These are phyloP conservation scores for Linnaemya tessellans DNA, from an alignment of 2,888 invertebrate species.

Conservation along the genomic window DNA sequence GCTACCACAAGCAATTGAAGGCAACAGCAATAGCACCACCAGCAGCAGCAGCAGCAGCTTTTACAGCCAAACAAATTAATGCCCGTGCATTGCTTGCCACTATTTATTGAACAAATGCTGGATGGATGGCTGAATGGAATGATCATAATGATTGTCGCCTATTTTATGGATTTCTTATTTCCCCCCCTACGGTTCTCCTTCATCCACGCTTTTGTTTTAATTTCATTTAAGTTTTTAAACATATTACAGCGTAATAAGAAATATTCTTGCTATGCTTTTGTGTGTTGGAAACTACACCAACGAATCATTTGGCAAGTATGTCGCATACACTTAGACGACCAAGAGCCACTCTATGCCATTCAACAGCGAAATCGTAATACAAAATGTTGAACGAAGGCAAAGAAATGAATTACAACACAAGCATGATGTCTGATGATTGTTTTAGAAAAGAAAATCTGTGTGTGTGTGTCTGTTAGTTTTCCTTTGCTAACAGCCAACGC, in stretches of 20 bases:
- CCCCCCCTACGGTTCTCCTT: too few species aligned
- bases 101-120: slow-evolving; percentile 28
- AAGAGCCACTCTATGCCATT: neutral
- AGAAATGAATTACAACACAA: slow-evolving; percentile 38
- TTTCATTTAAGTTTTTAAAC: slow-evolving; percentile 65
- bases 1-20: slow-evolving; percentile 47
- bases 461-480: neutral
- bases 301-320: slow-evolving; percentile 54
- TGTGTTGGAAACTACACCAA: slow-evolving; percentile 68
- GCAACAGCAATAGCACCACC: neutral
- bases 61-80: slow-evolving; percentile 29
- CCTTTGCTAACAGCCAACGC: neutral
- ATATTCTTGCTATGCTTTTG: slow-evolving; percentile 72
- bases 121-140: slow-evolving; percentile 45
- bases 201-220: slow-evolving; percentile 57
- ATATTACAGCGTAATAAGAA: slow-evolving; percentile 69
- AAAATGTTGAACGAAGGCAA: slow-evolving; percentile 31
- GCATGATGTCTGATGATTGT: slow-evolving; percentile 67
- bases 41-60: slow-evolving; percentile 30
- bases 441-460: neutral
- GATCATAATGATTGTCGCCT: slow-evolving; percentile 72
- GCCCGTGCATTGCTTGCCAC: slow-evolving; percentile 4
- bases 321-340: neutral
- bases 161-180: slow-evolving; percentile 68
- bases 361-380: slow-evolving; percentile 26